Base-by-base conservation (phyloP, 2,888 invertebrate species). In the Orthosia gracilis region DNA sequence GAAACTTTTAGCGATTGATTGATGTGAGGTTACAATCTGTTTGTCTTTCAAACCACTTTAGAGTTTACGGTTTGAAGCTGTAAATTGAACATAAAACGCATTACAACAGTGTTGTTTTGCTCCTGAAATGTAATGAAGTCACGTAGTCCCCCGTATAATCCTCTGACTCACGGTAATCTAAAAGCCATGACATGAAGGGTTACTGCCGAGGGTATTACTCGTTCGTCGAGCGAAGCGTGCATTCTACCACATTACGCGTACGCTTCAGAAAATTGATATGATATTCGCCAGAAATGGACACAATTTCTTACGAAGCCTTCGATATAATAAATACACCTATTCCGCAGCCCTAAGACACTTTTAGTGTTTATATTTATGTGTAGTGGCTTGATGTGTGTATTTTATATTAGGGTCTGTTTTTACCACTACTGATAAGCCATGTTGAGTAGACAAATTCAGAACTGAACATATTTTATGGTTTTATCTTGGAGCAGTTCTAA, bases 71-170 rank as follows among this genome's bases (percentile, higher is more conserved):
- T 68, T 21, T 67, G 55, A 81, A 71, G 71, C 69, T 69, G 62
- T 76, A 79, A 78, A 62, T 54, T 57, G 61, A 64, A 72, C 66
- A 61, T 85, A 72, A 82, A 73, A 79, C 75, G 77, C 82, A 83
- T 82, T 58, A 70, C 50, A 67, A 71, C 70, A 78, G 31, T 73
- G 78, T 79, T 85, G 73, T 75, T 71, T 65, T 64, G 65, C 67
- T 55, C 50, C 64, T 52, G 59, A 70, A 76, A 57, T 11, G 71
- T 83, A 80, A 87, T 78, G 81, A 78, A 80, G 82, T 86, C 86
- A 87, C 87, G 86, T 86, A 84, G 55, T 80, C 55, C 31, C 52
- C 55, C 67, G 49, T 69, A 65, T 86, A 86, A 87, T 85, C 85
- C 79, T 68, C 59, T 52, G 59, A 84, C 72, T 80, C 66, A 73